phyloP scores from a whole-genome alignment of 1,140 invertebrate species.

The Parapsyche elsis region DNA sequence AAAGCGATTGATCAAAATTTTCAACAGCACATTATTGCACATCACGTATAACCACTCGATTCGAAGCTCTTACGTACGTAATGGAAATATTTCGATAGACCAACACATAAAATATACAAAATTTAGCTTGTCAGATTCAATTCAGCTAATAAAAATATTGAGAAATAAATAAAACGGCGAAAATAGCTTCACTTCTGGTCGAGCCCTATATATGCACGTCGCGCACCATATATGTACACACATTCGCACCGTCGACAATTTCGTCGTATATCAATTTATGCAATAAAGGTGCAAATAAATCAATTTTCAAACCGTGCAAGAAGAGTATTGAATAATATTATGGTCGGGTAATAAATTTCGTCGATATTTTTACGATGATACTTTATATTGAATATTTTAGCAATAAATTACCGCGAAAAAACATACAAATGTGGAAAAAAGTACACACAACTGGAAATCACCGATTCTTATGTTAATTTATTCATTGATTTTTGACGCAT shows the following conservation, averaged over 20 bases:
- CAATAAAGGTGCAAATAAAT: conserved; percentile 32
- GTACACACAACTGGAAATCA: not conserved
- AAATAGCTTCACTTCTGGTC: too few relatives aligned
- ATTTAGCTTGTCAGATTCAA: too few relatives aligned
- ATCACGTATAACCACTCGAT: too few relatives aligned
- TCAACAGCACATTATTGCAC: too few relatives aligned
- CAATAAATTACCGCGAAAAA: not conserved
- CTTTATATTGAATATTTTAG: conserved; percentile 32
- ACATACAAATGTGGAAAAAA: not conserved
- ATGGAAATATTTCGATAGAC: too few relatives aligned
- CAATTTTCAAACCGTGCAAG: conserved; percentile 20
- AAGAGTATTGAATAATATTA: conserved; percentile 8
- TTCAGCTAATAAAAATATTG: too few relatives aligned
- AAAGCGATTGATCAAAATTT: too few relatives aligned
- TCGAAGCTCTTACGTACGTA: too few relatives aligned
- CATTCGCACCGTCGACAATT: not conserved
- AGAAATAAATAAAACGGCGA: too few relatives aligned
- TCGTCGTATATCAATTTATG: not conserved
- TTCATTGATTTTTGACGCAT: conserved; percentile 18
- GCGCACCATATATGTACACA: too few relatives aligned
- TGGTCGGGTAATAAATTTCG: conserved; percentile 9
- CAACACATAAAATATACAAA: too few relatives aligned
- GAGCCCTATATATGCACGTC: too few relatives aligned
- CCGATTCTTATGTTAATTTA: conserved; percentile 26
- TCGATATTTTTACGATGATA: conserved; percentile 25